Conservation (phyloP, 2,113 vertebrate species). For the Tragelaphus imberbis region DNA sequence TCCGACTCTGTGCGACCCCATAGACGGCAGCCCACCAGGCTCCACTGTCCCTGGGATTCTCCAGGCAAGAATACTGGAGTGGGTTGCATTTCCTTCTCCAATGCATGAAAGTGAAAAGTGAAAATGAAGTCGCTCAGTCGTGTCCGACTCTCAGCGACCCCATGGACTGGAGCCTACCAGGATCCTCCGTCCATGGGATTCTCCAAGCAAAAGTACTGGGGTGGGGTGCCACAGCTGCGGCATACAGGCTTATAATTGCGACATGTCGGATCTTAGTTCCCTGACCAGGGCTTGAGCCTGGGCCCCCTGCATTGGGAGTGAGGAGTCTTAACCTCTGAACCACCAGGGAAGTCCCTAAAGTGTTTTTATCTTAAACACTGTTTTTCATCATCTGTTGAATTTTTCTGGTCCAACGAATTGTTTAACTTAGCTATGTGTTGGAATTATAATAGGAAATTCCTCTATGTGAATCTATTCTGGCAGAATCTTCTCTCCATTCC, state of each 20-base stretch:
- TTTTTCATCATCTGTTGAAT: neutral
- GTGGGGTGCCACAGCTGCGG: no score
- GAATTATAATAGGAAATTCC: neutral
- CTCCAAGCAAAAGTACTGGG: no score
- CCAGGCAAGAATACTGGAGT: no score
- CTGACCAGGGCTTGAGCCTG: neutral
- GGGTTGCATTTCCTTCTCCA: no score
- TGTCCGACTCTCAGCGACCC: no score
- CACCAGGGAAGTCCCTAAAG: neutral
- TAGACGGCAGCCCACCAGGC: no score
- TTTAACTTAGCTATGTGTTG: neutral
- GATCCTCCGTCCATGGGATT: no score
- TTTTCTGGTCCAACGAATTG: neutral
- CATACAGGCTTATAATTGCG: neutral
- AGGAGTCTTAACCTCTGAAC: neutral
- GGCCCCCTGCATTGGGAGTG: neutral
- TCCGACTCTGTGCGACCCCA: no score
- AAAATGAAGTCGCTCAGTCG: no score
- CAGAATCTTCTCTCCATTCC: neutral
- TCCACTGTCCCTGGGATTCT: no score
- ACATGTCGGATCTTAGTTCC: neutral
- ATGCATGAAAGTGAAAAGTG: no score
- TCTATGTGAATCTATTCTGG: neutral
- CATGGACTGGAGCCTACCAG: no score
- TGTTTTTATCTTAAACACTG: neutral